Evolutionary conservation across 2,113 vertebrate species (phyloP).

Genomic region (Recurvirostra avosetta): DNA sequence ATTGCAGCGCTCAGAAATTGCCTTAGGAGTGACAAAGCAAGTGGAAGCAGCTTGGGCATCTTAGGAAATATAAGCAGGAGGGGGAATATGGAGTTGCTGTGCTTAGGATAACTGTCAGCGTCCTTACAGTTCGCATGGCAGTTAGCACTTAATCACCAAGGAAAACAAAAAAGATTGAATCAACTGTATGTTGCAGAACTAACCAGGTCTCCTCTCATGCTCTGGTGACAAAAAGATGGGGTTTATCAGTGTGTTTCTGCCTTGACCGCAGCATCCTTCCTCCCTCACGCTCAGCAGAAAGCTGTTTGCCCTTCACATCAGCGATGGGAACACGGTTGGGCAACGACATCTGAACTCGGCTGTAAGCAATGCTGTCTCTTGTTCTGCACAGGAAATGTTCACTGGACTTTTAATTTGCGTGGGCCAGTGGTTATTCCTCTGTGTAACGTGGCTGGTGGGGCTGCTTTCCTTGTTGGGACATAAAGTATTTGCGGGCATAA

Average conservation of each 20-base stretch:
- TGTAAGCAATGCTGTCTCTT: neutral
- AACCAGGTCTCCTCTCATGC: neutral
- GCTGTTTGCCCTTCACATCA: neutral
- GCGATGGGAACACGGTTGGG: fast-evolving
- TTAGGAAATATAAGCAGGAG: neutral
- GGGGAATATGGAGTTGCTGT: neutral
- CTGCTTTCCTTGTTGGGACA: neutral
- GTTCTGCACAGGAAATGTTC: neutral
- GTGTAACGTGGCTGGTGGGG: neutral
- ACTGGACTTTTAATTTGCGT: neutral
- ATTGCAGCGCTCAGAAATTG: neutral
- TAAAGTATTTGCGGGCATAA: fast-evolving
- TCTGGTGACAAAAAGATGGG: neutral
- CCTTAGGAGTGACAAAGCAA: conserved; percentile 1
- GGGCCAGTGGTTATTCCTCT: neutral
- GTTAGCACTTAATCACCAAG: neutral
- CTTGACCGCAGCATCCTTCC: neutral
- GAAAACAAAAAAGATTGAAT: neutral
- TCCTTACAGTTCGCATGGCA: fast-evolving
- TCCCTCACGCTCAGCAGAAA: neutral
- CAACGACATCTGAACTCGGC: neutral
- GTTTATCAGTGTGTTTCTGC: neutral
- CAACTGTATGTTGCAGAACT: neutral
- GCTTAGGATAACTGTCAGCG: neutral
- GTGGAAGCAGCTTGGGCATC: neutral